Evolutionary conservation across 2,113 vertebrate genomes (phyloP).

Genomic region (Nansenia antarctica): DNA sequence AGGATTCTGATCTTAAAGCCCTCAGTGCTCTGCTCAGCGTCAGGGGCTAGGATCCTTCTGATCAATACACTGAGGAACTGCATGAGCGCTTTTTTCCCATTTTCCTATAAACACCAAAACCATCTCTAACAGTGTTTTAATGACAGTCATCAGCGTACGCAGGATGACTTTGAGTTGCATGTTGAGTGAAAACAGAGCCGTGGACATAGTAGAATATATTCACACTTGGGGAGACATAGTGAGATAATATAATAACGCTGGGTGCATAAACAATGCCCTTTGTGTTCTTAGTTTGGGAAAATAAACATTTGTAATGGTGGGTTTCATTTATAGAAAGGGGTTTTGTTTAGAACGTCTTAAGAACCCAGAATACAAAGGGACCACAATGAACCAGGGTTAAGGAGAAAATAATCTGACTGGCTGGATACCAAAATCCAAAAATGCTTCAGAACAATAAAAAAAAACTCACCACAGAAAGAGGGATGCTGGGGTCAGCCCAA

Average conservation of each 20-base stretch:
- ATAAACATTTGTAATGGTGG: slow-evolving; percentile 64
- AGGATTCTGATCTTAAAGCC: slow-evolving; percentile 38
- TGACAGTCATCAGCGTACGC: slow-evolving; percentile 16
- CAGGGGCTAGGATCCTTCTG: slow-evolving; percentile 25
- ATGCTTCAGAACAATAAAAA: slow-evolving; percentile 44
- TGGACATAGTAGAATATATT: slow-evolving; percentile 45
- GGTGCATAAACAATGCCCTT: slow-evolving; percentile 53
- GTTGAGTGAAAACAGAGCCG: slow-evolving; percentile 32
- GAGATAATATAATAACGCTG: slow-evolving; percentile 20
- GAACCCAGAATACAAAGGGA: slow-evolving; percentile 30
- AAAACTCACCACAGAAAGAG: slow-evolving; percentile 55
- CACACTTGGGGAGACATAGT: slow-evolving; percentile 47
- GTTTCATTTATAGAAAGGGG: slow-evolving; percentile 56
- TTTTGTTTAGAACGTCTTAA: slow-evolving; percentile 46
- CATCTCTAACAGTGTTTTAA: slow-evolving; percentile 20
- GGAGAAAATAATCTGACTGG: slow-evolving; percentile 59
- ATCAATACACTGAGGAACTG: slow-evolving; percentile 33
- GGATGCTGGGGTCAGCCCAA: slow-evolving; percentile 52
- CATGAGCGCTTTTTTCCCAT: slow-evolving; percentile 6
- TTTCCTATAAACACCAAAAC: slow-evolving; percentile 9
- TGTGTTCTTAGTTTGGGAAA: slow-evolving; percentile 52
- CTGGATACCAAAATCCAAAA: slow-evolving; percentile 55
- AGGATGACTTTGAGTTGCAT: slow-evolving; percentile 32
- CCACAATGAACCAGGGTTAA: slow-evolving; percentile 59
- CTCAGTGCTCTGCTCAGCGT: slow-evolving; percentile 41